Conservation (phyloP, 1,140 invertebrate genomes). For the Drosophila mayri region DNA sequence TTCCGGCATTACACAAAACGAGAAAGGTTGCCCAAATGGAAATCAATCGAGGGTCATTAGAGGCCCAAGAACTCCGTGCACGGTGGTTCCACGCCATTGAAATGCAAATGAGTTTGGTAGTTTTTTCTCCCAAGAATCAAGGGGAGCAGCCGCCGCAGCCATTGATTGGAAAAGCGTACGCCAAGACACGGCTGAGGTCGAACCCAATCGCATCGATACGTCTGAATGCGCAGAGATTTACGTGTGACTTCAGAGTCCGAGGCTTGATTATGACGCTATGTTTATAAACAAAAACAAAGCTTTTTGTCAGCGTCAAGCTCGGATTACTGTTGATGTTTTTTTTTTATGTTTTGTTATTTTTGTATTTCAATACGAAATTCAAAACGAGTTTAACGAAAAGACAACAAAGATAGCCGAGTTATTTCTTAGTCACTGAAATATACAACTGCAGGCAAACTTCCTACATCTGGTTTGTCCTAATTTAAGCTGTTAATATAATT, state of each 20-base stretch:
- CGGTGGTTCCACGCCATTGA: slow-evolving; percentile 33
- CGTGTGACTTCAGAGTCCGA: slow-evolving; percentile 32
- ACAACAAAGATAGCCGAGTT: slow-evolving; percentile 19
- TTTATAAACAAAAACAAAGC: slow-evolving; percentile 54
- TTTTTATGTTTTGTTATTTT: slow-evolving; percentile 14
- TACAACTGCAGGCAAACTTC: slow-evolving; percentile 13
- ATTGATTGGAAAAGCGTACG: slow-evolving; percentile 33
- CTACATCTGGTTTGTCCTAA: slow-evolving; percentile 7
- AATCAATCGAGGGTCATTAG: slow-evolving; percentile 33
- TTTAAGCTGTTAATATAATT: slow-evolving; percentile 12
- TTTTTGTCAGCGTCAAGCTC: slow-evolving; percentile 47
- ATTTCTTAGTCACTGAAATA: slow-evolving; percentile 41
- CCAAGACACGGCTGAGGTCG: slow-evolving; percentile 7
- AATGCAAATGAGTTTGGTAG: slow-evolving; percentile 46
- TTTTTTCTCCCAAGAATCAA: slow-evolving; percentile 18
- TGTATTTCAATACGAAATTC: slow-evolving; percentile 39
- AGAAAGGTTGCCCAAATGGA: slow-evolving; percentile 29
- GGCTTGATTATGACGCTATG: slow-evolving; percentile 45
- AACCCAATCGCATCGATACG: slow-evolving; percentile 35
- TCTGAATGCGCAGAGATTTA: slow-evolving; percentile 35
- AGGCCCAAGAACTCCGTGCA: slow-evolving; percentile 14
- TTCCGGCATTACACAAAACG: slow-evolving; percentile 47
- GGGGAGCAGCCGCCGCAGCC: slow-evolving; percentile 3
- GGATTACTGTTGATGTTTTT: slow-evolving; percentile 39
- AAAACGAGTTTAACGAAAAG: slow-evolving; percentile 42